Conservation (phyloP, 2,888 invertebrate species). For the Agelastica alni region DNA sequence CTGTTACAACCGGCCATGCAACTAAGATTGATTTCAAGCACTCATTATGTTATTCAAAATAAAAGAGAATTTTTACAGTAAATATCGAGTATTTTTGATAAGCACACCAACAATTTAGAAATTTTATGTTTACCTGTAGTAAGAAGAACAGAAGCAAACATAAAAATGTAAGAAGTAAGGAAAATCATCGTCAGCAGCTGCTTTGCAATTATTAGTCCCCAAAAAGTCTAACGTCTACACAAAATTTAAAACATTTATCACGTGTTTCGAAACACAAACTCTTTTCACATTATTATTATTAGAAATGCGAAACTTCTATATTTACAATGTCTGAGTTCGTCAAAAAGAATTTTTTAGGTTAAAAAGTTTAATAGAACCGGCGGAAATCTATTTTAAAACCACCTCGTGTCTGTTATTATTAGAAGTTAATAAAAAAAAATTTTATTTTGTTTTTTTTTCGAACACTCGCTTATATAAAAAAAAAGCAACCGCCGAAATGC, state of each 20-base stretch:
- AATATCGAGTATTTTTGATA: no score
- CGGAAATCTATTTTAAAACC: slow-evolving; percentile 38
- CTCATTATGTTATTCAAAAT: no score
- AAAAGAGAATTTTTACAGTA: no score
- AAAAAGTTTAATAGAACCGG: slow-evolving; percentile 3
- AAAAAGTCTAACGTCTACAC: neutral
- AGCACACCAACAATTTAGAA: neutral
- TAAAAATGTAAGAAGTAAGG: neutral
- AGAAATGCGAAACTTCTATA: neutral
- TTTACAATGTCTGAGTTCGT: neutral
- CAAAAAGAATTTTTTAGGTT: neutral
- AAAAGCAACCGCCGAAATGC: no score
- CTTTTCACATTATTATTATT: neutral
- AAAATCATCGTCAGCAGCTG: neutral
- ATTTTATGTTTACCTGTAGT: slow-evolving; percentile 2
- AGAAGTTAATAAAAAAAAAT: slow-evolving; percentile 24
- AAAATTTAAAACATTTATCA: neutral
- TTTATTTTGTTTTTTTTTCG: neutral
- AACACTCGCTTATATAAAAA: no score
- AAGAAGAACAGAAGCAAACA: neutral
- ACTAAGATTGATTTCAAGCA: no score
- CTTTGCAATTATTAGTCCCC: neutral
- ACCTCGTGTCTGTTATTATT: slow-evolving; percentile 36
- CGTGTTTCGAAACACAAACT: neutral
- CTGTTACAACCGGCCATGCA: no score